phyloP scores from a whole-genome alignment of 2,888 invertebrate genomes.

The Anthophora plumipes region DNA sequence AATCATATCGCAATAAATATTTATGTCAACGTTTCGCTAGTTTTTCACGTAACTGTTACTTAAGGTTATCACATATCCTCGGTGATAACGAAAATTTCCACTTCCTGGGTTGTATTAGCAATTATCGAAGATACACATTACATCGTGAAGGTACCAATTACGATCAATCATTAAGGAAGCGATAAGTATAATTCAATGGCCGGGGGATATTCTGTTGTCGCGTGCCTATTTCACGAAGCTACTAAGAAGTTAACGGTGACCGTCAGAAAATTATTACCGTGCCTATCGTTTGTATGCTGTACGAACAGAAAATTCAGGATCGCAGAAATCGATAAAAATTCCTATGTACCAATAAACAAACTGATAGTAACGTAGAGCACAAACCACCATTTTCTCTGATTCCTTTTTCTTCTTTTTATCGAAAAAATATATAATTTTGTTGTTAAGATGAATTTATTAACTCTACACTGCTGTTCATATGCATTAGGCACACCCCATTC shows the following conservation, averaged over 20 bases:
- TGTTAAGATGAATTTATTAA: not conserved
- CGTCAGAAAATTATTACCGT: constrained; percentile 22
- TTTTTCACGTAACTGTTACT: not conserved
- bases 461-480: too few relatives aligned
- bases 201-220: constrained; percentile 12
- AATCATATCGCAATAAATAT: not conserved
- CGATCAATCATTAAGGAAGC: constrained; percentile 34
- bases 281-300: not conserved
- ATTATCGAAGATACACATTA: constrained; percentile 10
- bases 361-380: not conserved
- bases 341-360: not conserved
- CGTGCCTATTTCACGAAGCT: constrained; percentile 28
- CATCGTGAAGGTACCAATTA: constrained; percentile 16
- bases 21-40: not conserved
- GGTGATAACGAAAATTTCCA: constrained; percentile 19
- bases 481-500: too few relatives aligned
- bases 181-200: constrained; percentile 22
- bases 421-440: not conserved
- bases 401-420: not conserved
- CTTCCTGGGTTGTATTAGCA: not conserved
- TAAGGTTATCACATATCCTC: not conserved
- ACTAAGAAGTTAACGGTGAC: constrained; percentile 38
- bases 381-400: not conserved
- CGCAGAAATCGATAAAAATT: not conserved
- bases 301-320: not conserved